Conservation (phyloP, 2,888 invertebrate genomes). For the Philereme vetulata region DNA sequence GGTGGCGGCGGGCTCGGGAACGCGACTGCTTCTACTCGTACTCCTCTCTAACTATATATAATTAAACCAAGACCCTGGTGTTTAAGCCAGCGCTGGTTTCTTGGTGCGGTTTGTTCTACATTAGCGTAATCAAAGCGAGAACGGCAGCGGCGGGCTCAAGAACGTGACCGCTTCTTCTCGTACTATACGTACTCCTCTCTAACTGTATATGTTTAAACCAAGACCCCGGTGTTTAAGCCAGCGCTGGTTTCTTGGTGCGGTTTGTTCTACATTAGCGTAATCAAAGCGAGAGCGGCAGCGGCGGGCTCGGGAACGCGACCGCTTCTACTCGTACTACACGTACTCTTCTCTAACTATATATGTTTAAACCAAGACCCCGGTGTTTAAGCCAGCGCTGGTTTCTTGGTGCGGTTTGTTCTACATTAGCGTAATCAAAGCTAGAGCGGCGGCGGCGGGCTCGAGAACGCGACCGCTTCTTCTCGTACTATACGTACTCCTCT, state of each 20-base stretch:
- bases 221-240: no score
- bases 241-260: background rate
- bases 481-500: no score
- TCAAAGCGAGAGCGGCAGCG: background rate
- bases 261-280: constrained; percentile 1
- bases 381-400: background rate
- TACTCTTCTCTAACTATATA: background rate
- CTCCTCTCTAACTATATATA: no score
- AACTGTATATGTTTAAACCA: background rate
- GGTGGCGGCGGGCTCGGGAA: background rate
- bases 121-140: background rate
- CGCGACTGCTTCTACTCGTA: background rate
- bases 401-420: background rate
- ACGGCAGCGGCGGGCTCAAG: background rate
- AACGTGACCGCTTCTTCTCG: background rate
- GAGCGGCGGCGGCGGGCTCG: background rate
- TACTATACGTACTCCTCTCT: no score
- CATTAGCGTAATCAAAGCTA: background rate
- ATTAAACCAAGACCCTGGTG: background rate
- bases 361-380: background rate
- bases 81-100: background rate
- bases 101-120: background rate
- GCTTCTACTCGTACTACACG: no score
- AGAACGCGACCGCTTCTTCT: background rate
- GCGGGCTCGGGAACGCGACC: background rate